Evolutionary conservation across 2,888 invertebrate species (phyloP).

Genomic region (Thelaira solivaga): DNA sequence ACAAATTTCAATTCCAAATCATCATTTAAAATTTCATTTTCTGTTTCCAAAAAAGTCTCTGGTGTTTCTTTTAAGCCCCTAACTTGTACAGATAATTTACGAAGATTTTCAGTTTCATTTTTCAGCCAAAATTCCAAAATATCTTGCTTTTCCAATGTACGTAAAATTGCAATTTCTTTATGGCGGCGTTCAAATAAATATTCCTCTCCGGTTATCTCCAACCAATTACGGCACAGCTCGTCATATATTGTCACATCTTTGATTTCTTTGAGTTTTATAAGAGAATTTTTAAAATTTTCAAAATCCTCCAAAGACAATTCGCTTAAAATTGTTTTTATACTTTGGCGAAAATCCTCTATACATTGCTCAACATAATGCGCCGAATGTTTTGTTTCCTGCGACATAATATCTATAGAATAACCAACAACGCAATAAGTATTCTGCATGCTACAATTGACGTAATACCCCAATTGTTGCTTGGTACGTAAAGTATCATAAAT

Average conservation of each 20-base stretch:
- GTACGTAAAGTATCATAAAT: conserved; percentile 91
- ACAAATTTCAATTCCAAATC: conserved; percentile 69
- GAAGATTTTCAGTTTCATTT: conserved; percentile 70
- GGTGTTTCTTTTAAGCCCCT: conserved; percentile 59
- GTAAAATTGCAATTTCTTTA: conserved; percentile 80
- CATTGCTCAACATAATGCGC: conserved; percentile 83
- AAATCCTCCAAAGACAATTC: conserved; percentile 81
- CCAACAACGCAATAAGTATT: conserved; percentile 89
- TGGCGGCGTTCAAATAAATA: conserved; percentile 87
- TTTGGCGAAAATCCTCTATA: conserved; percentile 84
- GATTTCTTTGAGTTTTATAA: conserved; percentile 86
- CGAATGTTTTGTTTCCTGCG: conserved; percentile 85
- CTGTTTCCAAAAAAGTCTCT: conserved; percentile 43
- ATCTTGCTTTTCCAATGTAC: conserved; percentile 69
- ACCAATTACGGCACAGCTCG: conserved; percentile 88
- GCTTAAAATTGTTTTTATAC: conserved; percentile 80
- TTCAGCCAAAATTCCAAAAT: conserved; percentile 72
- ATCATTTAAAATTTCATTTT: conserved; percentile 64
- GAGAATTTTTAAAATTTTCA: conserved; percentile 81
- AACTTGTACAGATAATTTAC: conserved; percentile 75
- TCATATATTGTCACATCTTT: conserved; percentile 87
- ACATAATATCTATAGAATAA: conserved; percentile 86
- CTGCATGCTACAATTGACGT: conserved; percentile 84
- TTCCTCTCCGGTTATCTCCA: conserved; percentile 84
- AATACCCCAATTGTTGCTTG: conserved; percentile 93